These are phyloP conservation scores for Drosophila tsacasi DNA, from an alignment of 1,140 invertebrate genomes.

Conservation along the genomic window DNA sequence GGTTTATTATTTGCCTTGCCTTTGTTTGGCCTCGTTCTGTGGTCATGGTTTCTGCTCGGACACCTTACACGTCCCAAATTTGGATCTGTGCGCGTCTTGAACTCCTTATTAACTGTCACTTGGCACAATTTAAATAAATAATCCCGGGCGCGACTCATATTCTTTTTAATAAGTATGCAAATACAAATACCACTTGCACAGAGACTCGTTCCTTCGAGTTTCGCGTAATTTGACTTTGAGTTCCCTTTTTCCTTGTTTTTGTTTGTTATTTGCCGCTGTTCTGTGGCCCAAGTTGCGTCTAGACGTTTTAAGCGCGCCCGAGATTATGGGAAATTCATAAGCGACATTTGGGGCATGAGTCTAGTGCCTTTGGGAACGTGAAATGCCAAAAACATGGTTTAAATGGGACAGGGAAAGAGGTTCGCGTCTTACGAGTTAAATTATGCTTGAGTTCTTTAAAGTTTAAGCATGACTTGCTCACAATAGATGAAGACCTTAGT, in stretches of 20 bases:
- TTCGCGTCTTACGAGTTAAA: constrained; percentile 3
- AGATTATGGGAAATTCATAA: constrained; percentile 61
- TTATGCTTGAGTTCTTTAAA: constrained; percentile 1
- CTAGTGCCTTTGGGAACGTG: constrained; percentile 11
- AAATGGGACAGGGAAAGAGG: constrained; percentile 10
- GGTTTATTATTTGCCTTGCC: constrained; percentile 33
- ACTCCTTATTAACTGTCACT: constrained; percentile 65
- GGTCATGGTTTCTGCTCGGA: constrained; percentile 30
- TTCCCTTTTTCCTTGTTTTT: constrained; percentile 40
- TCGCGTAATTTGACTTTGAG: constrained; percentile 52
- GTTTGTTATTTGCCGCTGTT: constrained; percentile 33
- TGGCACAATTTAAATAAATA: constrained; percentile 71
- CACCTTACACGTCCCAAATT: constrained; percentile 38
- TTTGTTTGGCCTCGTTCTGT: constrained; percentile 34
- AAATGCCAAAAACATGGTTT: constrained; percentile 29
- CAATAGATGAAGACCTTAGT: background rate
- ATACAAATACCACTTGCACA: constrained; percentile 55
- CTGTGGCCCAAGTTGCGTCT: constrained; percentile 42
- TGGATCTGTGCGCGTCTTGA: background rate
- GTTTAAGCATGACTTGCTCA: background rate
- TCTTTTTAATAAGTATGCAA: constrained; percentile 79
- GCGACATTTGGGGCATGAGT: constrained; percentile 8
- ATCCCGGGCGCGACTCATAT: constrained; percentile 55
- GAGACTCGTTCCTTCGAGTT: constrained; percentile 23
- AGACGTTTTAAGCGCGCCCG: constrained; percentile 48